Base-by-base conservation (phyloP, 2,113 vertebrate genomes). In the Nesogale talazaci region DNA sequence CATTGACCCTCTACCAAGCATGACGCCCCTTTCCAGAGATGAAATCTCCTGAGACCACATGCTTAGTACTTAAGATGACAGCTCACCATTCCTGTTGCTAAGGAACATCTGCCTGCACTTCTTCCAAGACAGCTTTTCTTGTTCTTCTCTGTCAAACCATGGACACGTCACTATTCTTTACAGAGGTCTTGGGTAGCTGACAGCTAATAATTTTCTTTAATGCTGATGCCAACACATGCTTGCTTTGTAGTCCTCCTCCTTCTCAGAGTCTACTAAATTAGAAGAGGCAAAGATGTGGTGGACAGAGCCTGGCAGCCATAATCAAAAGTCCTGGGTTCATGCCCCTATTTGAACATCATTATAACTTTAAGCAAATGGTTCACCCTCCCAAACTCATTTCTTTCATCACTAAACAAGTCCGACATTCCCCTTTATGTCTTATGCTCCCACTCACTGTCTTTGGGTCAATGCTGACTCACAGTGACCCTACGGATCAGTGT, bases 321-420 rank as follows among this genome's bases (percentile, higher is more conserved):
- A 80, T 75, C 22, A 34, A 40, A 86, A 93, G 31, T n/a, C 61
- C 25, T 70, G 31, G 8, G 36, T 61, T 19, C 61, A 22, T 83
- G 70, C 65, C 63, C 29, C 46, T 83, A 19, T 65, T 75, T 89
- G 75, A 38, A 25, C 42, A 36, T 88, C 22, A 83, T 8, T 83
- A 34, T 67, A 42, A 91, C 29, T 90, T 88, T 29, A 52, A 87
- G 15, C 40, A 91, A 80, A 81, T 77, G 83, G 79, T 40, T 86
- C 70, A 86, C 7, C 40, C 36, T 77, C n/a, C 70, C 38, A n/a
- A 86, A 65, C 29, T 40, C 65, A 83, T 42, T 82, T 40, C 70
- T 16, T 38, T 88, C 70, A 93, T 34, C 23, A 85, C 38, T 72
- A 11, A 34, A 85, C 81, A 70, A 76, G 75, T 52, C 61, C 1